Conservation (phyloP, 2,888 invertebrate genomes). For the Sphinx pinastri region DNA sequence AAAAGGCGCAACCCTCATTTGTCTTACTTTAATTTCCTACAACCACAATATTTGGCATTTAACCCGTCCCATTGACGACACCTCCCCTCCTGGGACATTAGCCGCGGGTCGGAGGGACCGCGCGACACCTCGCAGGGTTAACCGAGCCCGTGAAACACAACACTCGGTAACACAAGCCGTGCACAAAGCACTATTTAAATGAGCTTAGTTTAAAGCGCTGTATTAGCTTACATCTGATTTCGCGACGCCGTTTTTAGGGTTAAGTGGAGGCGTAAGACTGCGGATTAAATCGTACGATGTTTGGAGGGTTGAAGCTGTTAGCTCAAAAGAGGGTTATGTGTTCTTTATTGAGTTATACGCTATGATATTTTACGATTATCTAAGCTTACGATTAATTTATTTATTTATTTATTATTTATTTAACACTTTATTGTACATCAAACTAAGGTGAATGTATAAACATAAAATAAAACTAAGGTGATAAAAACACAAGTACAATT, state of each 20-base stretch:
- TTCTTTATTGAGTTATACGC: neutral
- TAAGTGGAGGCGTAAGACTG: conserved; percentile 2
- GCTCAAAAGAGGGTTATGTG: neutral
- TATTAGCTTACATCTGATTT: conserved; percentile 46
- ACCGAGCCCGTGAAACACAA: conserved; percentile 40
- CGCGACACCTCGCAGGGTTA: conserved; percentile 48
- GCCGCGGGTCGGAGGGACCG: conserved; percentile 30
- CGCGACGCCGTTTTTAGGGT: conserved; percentile 26
- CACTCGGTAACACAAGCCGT: conserved; percentile 51
- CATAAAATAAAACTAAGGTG: no score
- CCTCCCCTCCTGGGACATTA: conserved; percentile 20
- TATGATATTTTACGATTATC: no score
- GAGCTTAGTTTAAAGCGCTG: conserved; percentile 39
- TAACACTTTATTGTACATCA: no score
- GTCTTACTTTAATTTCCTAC: conserved; percentile 15
- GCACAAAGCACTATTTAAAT: conserved; percentile 50
- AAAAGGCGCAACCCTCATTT: neutral
- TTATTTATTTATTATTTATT: no score
- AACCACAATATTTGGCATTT: conserved; percentile 20
- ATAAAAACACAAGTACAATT: no score
- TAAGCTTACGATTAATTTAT: no score
- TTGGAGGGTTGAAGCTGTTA: neutral
- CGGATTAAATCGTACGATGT: neutral
- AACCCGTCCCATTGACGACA: conserved; percentile 11
- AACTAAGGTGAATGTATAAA: no score